Evolutionary conservation across 2,113 vertebrate genomes (phyloP), one percentile per base, ranked within the genome.

Genomic region (Haemorhous mexicanus): DNA sequence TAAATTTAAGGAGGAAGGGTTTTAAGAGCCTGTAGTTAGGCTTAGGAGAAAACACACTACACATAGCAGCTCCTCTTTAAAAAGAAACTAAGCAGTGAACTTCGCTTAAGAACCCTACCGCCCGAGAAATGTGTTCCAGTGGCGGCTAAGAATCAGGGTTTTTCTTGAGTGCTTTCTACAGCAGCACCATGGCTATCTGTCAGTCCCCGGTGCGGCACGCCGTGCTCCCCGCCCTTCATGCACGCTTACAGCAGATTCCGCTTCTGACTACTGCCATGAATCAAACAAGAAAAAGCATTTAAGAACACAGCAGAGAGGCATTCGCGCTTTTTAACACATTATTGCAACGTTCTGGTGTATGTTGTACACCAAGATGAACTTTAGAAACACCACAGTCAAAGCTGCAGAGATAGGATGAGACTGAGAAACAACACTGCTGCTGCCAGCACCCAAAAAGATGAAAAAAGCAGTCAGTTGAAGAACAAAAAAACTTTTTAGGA

Each of bases 271-370:
- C 27, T 6, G 39, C 30, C 6, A 30, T 1, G 1, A 1, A 19
- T 30, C 3, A 2, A 37, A 32, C 33, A 30, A 23, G 3, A 27
- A 19, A 5, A 41, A 43, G 24, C 11, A 3, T 3, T 50, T 15
- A 32, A 55, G 8, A 23, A 49, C 32, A 33, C 22, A n/a, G 0
- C 8, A 16, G 30, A 58, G 26, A 28, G 3, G 6, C 11, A 21
- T 7, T 32, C 16, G 4, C 0, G 1, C 23, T 62, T n/a, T 9
- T 27, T 3, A 44, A 28, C 23, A 30, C 1, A 33, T 24, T 3
- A 23, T 21, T 4, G 7, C 6, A 11, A 9, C 23, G 6, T 9
- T 73, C 4, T 32, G 41, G 52, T 6, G 4, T 4, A 7, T 3
- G 11, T 1, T 5, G 28, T 46, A 75, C 18, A 21, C 11, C 44